phyloP scores from a whole-genome alignment of 2,113 vertebrate genomes.

The Heptranchias perlo region DNA sequence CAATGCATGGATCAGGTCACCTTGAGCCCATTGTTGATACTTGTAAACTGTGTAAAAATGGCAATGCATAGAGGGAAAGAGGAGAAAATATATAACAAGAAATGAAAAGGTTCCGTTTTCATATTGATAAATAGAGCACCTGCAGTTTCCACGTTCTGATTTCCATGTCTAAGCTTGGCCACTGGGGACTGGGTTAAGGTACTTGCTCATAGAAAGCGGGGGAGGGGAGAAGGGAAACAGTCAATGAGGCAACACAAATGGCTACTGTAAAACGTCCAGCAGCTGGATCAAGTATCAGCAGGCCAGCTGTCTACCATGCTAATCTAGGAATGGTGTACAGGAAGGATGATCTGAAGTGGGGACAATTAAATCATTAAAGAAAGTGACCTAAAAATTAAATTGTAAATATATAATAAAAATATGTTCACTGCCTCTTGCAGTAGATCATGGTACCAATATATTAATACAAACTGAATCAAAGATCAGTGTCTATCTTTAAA shows the following conservation, averaged over 20 bases:
- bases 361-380: background rate
- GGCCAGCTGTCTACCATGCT: background rate
- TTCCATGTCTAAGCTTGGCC: background rate
- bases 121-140: background rate
- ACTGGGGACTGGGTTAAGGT: background rate
- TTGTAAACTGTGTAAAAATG: background rate
- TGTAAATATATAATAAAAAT: background rate
- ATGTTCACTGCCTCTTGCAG: background rate
- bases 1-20: background rate
- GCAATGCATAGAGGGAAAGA: no score
- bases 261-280: background rate
- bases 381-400: constrained; percentile 1
- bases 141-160: background rate
- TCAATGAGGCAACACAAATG: no score
- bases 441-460: background rate
- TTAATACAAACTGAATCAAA: background rate
- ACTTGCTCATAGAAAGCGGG: background rate
- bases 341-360: background rate
- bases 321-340: background rate
- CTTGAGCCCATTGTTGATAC: background rate
- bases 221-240: background rate
- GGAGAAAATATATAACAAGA: background rate
- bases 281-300: background rate
- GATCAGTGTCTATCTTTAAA: background rate
- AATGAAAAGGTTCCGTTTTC: background rate